Percentiles rank a stretch among this genome's conserved stretches.
Conservation (phyloP, 2,888 invertebrate species). For the Steromphala cineraria region DNA sequence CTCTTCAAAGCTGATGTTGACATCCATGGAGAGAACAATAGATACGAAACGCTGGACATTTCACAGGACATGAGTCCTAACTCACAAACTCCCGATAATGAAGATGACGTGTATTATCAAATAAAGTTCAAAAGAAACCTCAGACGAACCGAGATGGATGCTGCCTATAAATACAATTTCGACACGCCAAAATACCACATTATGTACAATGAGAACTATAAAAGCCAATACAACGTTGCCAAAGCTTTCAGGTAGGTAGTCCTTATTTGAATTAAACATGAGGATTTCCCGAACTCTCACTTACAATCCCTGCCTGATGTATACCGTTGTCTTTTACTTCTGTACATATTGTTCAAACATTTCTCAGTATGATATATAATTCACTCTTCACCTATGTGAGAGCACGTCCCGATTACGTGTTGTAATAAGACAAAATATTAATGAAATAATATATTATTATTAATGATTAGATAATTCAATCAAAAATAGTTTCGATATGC, state of each 20-base stretch:
- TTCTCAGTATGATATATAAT: too few relatives aligned
- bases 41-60: slow-evolving; percentile 60
- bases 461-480: too few relatives aligned
- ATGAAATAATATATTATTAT: too few relatives aligned
- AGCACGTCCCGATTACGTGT: too few relatives aligned
- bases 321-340: too few relatives aligned
- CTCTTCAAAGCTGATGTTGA: slow-evolving; percentile 57
- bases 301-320: too few relatives aligned
- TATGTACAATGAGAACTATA: slow-evolving; percentile 49
- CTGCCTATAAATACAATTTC: slow-evolving; percentile 58
- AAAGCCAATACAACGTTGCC: slow-evolving; percentile 46
- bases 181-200: slow-evolving; percentile 60
- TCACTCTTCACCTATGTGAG: too few relatives aligned
- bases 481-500: too few relatives aligned
- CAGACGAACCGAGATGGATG: slow-evolving; percentile 50
- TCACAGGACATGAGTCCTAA: slow-evolving; percentile 39
- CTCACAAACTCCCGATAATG: slow-evolving; percentile 31
- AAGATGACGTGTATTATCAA: slow-evolving; percentile 39
- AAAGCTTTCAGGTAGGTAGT: slow-evolving; percentile 42
- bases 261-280: too few relatives aligned
- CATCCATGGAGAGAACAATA: slow-evolving; percentile 55
- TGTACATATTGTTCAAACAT: too few relatives aligned
- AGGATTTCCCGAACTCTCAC: too few relatives aligned
- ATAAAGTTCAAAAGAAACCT: slow-evolving; percentile 39
- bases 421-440: too few relatives aligned